Evolutionary conservation across 2,797 vertebrate species (phyloP), one percentile per base, ranked within the genome.

Genomic region (Lophius americanus): DNA sequence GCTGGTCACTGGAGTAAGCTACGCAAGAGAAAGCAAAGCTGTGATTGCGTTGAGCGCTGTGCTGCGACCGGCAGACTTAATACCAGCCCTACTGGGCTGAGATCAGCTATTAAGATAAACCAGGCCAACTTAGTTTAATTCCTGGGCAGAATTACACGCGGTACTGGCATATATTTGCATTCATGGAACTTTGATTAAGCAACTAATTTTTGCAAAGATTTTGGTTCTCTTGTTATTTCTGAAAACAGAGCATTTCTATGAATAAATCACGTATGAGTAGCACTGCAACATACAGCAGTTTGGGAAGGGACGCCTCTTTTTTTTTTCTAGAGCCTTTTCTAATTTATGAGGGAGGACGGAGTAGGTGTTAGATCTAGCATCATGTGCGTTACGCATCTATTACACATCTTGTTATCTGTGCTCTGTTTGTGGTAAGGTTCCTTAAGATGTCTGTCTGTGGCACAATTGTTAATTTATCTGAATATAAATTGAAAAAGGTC

Each of bases 41-140:
- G 84, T 92, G 92, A 93, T 93, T 93, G 92, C 88, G 82, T 78
- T 88, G 85, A 83, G 86, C 76, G 74, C 83, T 81, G 79, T 73
- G 88, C 88, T 89, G 79, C 85, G 81, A 89, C 87, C 77, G 89
- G 79, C 84, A 87, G 86, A 87, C 91, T 93, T 92, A 92, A 91
- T 89, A 85, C 85, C 83, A 75, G 82, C 85, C 90, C 88, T 80
- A 85, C 88, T 88, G 91, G 86, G 76, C 91, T 81, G 74, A 88
- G 94, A 94, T 94, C 92, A 94, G 92, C 90, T 92, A 94, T 94
- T 94, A 94, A 94, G 93, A 94, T 94, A 92, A 91, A 90, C 74
- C 71, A 32, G 81, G 68, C 88, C 85, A 91, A 93, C 91, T 92
- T 89, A 88, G 88, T 91, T 93, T 94, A 94, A 93, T 91, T 93